These are phyloP conservation scores for Pristionchus fissidentatus DNA, from an alignment of 2,888 invertebrate genomes.

Conservation along the genomic window DNA sequence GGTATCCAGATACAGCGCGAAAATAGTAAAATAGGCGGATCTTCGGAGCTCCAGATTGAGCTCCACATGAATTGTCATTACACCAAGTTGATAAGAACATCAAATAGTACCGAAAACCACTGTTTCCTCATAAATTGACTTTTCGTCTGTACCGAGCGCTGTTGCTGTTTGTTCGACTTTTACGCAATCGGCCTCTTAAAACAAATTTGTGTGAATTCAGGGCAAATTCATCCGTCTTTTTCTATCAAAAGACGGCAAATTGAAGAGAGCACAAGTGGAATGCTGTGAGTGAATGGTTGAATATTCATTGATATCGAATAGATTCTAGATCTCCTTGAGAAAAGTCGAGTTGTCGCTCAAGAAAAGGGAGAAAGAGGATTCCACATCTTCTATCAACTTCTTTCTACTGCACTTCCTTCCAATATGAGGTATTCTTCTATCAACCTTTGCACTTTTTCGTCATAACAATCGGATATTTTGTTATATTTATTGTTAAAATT, in stretches of 20 bases:
- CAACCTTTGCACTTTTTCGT: constrained; percentile 6
- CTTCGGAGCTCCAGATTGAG: too few species aligned
- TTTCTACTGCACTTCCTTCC: constrained; percentile 60
- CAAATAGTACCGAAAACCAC: too few species aligned
- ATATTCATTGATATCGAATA: background rate
- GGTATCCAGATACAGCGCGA: too few species aligned
- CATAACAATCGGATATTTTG: constrained; percentile 45
- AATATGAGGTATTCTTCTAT: constrained; percentile 56
- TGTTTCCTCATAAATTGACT: too few species aligned
- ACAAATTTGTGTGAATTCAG: constrained; percentile 52
- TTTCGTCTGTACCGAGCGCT: too few species aligned
- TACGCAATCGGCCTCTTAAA: too few species aligned
- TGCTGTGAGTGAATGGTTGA: constrained; percentile 66
- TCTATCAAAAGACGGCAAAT: constrained; percentile 64
- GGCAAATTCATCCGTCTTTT: constrained; percentile 74
- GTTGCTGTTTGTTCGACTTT: too few species aligned
- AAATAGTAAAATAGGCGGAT: too few species aligned
- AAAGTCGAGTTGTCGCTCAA: constrained; percentile 82
- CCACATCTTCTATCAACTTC: constrained; percentile 83
- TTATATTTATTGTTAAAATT: constrained; percentile 44
- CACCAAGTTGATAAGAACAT: too few species aligned
- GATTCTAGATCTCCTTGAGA: constrained; percentile 70
- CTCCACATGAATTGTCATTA: background rate
- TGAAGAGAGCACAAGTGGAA: constrained; percentile 71
- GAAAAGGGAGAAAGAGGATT: constrained; percentile 82